These are phyloP conservation scores for Rhorus exstirpatorius DNA, from an alignment of 2,888 invertebrate species.

Conservation along the genomic window DNA sequence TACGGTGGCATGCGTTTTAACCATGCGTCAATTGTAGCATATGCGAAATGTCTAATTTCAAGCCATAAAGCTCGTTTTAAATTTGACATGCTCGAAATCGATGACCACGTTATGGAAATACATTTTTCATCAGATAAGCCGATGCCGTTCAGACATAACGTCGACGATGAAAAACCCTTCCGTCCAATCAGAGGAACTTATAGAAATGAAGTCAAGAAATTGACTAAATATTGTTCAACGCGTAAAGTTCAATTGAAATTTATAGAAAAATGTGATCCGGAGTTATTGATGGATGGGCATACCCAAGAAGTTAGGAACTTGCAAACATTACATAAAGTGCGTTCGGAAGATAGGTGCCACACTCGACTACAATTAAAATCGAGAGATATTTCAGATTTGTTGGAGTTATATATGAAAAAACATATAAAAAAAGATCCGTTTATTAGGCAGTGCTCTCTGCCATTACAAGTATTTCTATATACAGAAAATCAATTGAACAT, in stretches of 20 bases:
- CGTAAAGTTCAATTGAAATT: background rate
- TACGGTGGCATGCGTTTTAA: conserved; percentile 9
- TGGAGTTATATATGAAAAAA: conserved; percentile 12
- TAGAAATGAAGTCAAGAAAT: background rate
- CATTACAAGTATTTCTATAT: conserved; percentile 40
- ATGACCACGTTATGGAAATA: too few species aligned
- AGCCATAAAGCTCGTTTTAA: conserved; percentile 5
- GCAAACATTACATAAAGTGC: background rate
- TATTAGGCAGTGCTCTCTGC: conserved; percentile 14
- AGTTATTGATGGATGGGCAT: conserved; percentile 35
- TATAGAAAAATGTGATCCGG: background rate
- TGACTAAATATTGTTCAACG: too few species aligned
- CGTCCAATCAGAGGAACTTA: too few species aligned
- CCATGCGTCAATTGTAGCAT: background rate
- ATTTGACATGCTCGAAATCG: background rate
- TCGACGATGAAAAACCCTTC: too few species aligned
- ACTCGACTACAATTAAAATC: background rate
- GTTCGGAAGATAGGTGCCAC: conserved; percentile 31
- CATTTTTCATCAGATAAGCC: too few species aligned
- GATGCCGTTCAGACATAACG: too few species aligned
- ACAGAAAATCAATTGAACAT: conserved; percentile 29
- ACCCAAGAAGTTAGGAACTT: conserved; percentile 33
- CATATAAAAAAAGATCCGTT: conserved; percentile 31
- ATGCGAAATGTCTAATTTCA: conserved; percentile 22
- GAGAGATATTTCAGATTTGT: conserved; percentile 21